Evolutionary conservation across 2,888 invertebrate species (phyloP).

Genomic region (Habrosyne pyritoides): DNA sequence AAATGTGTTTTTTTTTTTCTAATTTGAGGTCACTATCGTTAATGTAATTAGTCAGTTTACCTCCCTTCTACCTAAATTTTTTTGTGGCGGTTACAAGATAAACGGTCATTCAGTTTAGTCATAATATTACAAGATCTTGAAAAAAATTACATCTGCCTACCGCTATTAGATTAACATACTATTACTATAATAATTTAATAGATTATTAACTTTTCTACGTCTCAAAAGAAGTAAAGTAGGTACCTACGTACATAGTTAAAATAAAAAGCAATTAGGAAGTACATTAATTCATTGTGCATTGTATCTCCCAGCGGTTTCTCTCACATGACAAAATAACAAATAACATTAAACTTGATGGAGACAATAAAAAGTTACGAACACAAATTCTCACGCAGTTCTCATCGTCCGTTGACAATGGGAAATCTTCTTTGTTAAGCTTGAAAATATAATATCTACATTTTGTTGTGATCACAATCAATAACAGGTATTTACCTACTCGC

Average conservation of each 20-base stretch:
- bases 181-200: no score
- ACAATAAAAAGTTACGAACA: constrained; percentile 1
- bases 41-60: no score
- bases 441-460: neutral
- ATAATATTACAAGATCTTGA: no score
- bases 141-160: no score
- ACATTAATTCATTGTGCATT: neutral
- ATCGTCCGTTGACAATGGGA: neutral
- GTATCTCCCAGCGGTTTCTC: constrained; percentile 1
- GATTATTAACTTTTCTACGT: no score
- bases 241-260: neutral
- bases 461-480: no score
- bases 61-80: no score
- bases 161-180: no score
- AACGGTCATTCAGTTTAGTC: no score
- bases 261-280: neutral
- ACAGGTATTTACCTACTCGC: no score
- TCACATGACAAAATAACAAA: neutral
- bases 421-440: neutral
- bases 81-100: no score
- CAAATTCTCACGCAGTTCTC: neutral
- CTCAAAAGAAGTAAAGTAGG: no score
- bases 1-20: constrained; percentile 19
- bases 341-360: neutral
- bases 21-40: neutral